Conservation (phyloP, 64 coral and sea anemone genomes). For the Dendrophyllia cribrosa region DNA sequence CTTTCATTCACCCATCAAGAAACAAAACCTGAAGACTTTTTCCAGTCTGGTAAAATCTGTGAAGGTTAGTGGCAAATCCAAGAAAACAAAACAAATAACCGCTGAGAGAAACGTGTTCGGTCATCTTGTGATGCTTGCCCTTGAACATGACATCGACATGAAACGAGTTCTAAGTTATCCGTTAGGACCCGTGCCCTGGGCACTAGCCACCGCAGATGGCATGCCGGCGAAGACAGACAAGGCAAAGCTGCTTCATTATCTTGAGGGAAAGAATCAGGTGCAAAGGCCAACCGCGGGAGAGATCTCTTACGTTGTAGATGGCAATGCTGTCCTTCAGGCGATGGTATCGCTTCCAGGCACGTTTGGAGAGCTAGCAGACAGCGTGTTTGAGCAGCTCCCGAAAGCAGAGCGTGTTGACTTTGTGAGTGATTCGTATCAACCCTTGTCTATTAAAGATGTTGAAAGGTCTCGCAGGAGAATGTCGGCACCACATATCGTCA, state of each 20-base stretch:
- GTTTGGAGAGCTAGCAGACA: neutral
- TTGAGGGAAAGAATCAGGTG: neutral
- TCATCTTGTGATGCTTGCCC: slow-evolving; percentile 6
- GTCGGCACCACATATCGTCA: slow-evolving; percentile 2
- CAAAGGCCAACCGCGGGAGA: neutral
- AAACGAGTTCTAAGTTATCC: neutral
- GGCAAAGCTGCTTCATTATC: slow-evolving; percentile 4
- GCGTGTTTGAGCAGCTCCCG: neutral
- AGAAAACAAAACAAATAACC: slow-evolving; percentile 43
- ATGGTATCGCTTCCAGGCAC: neutral
- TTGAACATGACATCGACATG: neutral
- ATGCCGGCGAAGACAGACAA: neutral
- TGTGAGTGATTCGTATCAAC: slow-evolving; percentile 13
- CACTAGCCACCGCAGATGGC: neutral
- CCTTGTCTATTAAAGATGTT: slow-evolving; percentile 11
- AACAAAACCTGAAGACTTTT: slow-evolving; percentile 23
- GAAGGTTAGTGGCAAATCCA: neutral
- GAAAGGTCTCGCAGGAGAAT: neutral
- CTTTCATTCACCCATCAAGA: slow-evolving; percentile 30
- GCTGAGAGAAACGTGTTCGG: slow-evolving; percentile 41
- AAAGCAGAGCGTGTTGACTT: neutral
- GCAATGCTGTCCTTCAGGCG: neutral
- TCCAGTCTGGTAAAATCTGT: neutral
- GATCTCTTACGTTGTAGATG: slow-evolving; percentile 5
- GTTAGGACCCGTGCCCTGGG: neutral